A percentile compares a stretch with the other conserved stretches of the same genome.
These are phyloP conservation scores for Anagyrus pseudococci DNA, from an alignment of 2,888 invertebrate genomes.

Conservation along the genomic window DNA sequence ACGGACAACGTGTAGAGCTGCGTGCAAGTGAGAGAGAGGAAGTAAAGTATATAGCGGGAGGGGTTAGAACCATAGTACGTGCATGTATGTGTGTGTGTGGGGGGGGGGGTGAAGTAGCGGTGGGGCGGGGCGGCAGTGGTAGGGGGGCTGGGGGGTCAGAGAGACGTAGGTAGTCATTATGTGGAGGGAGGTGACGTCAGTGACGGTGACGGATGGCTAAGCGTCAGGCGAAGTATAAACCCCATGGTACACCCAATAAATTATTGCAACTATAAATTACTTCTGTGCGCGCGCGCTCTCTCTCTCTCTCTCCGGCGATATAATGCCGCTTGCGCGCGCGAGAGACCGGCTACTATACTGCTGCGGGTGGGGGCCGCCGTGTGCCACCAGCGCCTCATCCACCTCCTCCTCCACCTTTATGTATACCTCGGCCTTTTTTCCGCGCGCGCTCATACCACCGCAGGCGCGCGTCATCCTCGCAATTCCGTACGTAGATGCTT, in stretches of 20 bases:
- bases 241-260: slow-evolving; percentile 62
- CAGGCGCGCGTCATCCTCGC: too few species aligned
- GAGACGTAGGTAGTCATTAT: slow-evolving; percentile 61
- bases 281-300: slow-evolving; percentile 60
- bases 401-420: slow-evolving; percentile 1
- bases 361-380: slow-evolving; percentile 52
- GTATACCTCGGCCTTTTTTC: slow-evolving; percentile 9
- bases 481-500: too few species aligned
- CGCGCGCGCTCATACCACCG: slow-evolving; percentile 23
- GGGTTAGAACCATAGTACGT: too few species aligned
- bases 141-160: slow-evolving; percentile 36
- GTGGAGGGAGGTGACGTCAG: slow-evolving; percentile 61
- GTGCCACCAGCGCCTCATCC: slow-evolving; percentile 38
- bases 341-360: slow-evolving; percentile 56
- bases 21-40: too few species aligned
- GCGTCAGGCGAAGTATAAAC: slow-evolving; percentile 62
- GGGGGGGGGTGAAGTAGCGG: slow-evolving; percentile 12
- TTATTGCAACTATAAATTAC: slow-evolving; percentile 63
- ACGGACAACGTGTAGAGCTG: too few species aligned
- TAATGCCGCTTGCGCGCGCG: slow-evolving; percentile 48
- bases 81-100: too few species aligned
- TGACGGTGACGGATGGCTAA: slow-evolving; percentile 63
- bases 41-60: slow-evolving; percentile 28
- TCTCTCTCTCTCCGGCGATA: slow-evolving; percentile 51
- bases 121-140: slow-evolving; percentile 19